Evolutionary conservation across 2,113 vertebrate genomes (phyloP), one percentile per base, ranked within the genome.

Genomic region (Onychorhynchus coronatus): DNA sequence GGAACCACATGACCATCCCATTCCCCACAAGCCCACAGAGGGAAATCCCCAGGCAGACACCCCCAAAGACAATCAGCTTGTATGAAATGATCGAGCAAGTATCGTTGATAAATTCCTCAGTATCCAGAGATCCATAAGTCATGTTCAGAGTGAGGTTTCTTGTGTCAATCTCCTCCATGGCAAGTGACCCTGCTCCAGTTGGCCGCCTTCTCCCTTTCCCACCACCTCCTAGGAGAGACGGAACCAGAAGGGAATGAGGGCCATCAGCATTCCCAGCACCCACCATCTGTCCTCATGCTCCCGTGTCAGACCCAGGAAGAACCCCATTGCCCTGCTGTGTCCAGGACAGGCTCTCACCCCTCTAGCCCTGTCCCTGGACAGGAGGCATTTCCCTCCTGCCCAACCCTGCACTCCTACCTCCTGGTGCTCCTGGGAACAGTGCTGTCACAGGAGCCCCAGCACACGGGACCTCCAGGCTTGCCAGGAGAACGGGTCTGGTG

Each of bases 21-120:
- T 98, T 98, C 35, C 96, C 97, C 42, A 68, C 39, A n/a, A 98
- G 77, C 39, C 97, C 97, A 3, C 95, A 95, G 19, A 88, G 16
- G 25, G 27, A 92, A 67, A 89, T 12, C 6, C 7, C 30, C 33
- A 52, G 16, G 33, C 23, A 89, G 19, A 68, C 24, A 7, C 47
- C 17, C 8, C 16, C 41, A 79, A 88, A 63, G 56, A 30, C 41
- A 6, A 63, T n/a, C 41, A 41, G 1, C 9, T 8, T 20, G 20
- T 8, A 25, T 3, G 56, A 5, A 41, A 88, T n/a, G 14, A 15
- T 24, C 2, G 17, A 62, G 25, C 59, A 62, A 39, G 5, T 39
- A 9, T 28, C 5, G 11, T 39, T 39, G 25, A 27, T 11, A 39
- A 39, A 28, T 39, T 62, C 37, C 35, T 62, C 59, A 28, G 5